Conservation (phyloP, 1,140 invertebrate genomes). For the Formica exsecta region DNA sequence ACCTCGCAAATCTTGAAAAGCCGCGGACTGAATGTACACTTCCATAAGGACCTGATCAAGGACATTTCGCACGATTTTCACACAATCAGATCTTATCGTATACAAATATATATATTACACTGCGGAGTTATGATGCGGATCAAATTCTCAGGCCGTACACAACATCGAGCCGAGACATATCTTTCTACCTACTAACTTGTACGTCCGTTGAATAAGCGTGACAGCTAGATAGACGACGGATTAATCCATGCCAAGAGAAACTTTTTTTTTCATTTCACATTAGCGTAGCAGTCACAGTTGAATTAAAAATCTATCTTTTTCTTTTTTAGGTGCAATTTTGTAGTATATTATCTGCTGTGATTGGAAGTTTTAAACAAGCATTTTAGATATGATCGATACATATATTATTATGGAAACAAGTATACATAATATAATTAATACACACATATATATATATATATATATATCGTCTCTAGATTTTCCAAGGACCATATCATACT, state of each 20-base stretch:
- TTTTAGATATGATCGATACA: too few relatives aligned
- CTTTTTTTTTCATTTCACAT: not conserved
- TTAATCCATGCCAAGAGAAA: not conserved
- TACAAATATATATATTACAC: not conserved
- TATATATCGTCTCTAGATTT: too few relatives aligned
- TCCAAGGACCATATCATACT: too few relatives aligned
- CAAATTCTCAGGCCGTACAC: constrained; percentile 5
- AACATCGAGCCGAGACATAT: not conserved
- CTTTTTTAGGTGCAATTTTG: not conserved
- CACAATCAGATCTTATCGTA: not conserved
- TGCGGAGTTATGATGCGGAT: constrained; percentile 39
- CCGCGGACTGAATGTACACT: constrained; percentile 89
- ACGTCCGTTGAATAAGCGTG: not conserved
- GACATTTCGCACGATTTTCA: constrained; percentile 70
- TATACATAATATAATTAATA: too few relatives aligned
- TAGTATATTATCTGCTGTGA: too few relatives aligned
- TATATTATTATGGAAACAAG: too few relatives aligned
- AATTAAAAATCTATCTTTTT: not conserved
- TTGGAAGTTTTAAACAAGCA: too few relatives aligned
- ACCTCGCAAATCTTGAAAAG: constrained; percentile 89
- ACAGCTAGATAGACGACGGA: constrained; percentile 8
- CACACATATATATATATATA: too few relatives aligned
- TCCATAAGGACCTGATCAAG: constrained; percentile 80
- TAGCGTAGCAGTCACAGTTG: not conserved
- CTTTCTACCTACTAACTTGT: too few relatives aligned